Percentiles rank a stretch among this genome's conserved stretches.
phyloP scores from a whole-genome alignment of 2,797 vertebrate species.

The Tapera naevia region DNA sequence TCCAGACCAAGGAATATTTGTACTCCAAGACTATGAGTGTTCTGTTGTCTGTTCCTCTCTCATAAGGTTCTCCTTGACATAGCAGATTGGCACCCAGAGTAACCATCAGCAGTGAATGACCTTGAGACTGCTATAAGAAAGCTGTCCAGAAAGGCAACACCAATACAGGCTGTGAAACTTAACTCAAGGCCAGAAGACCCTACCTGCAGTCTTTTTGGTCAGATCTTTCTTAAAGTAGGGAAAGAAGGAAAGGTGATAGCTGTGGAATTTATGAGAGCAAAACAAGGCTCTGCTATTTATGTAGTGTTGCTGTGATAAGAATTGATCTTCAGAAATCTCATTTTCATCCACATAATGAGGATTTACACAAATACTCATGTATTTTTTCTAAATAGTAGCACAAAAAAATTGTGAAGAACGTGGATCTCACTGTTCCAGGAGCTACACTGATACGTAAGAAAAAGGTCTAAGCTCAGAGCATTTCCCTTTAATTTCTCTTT shows the following conservation, averaged over 20 bases:
- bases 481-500: not conserved
- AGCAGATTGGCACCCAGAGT: not conserved
- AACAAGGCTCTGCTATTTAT: not conserved
- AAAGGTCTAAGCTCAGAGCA: not conserved
- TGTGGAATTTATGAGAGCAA: not conserved
- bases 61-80: not conserved
- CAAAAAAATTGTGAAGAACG: not conserved
- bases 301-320: not conserved
- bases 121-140: not conserved
- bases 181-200: not conserved
- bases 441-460: not conserved
- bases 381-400: not conserved
- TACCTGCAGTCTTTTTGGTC: not conserved
- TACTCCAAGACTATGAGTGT: not conserved
- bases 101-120: no score
- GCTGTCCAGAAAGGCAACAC: not conserved
- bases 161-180: not conserved
- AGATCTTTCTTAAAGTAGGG: not conserved
- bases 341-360: not conserved
- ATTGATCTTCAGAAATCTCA: not conserved
- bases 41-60: not conserved
- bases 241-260: not conserved
- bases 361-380: not conserved
- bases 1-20: not conserved
- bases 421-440: not conserved